A percentile compares a stretch with the other conserved stretches of the same genome.
Conservation (phyloP, 2,888 invertebrate genomes). For the Drosophila colorata region DNA sequence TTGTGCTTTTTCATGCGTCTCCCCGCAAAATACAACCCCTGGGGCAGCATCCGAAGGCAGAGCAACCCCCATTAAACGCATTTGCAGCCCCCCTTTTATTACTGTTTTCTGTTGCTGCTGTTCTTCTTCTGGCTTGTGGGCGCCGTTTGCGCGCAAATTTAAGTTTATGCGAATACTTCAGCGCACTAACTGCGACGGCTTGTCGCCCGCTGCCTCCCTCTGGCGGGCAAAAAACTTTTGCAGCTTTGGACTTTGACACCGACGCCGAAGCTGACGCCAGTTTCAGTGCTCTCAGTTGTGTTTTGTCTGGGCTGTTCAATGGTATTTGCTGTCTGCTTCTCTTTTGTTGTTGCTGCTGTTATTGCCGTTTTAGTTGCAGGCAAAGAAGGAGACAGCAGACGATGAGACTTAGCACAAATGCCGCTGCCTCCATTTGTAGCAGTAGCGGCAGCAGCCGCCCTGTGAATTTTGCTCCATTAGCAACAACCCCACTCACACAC, state of each 20-base stretch:
- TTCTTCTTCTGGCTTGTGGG: conserved; percentile 41
- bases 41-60: conserved; percentile 53
- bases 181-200: conserved; percentile 69
- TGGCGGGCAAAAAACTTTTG: conserved; percentile 54
- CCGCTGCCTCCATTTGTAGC: conserved; percentile 41
- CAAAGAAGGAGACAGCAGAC: conserved; percentile 54
- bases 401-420: conserved; percentile 46
- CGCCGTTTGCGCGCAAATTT: conserved; percentile 73
- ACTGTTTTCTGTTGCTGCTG: conserved; percentile 16
- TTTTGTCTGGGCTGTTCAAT: conserved; percentile 54
- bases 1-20: conserved; percentile 41
- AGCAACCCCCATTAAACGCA: conserved; percentile 76
- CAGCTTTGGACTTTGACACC: conserved; percentile 68
- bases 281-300: conserved; percentile 40
- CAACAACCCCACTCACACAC: conserved; percentile 67
- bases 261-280: conserved; percentile 26
- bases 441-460: conserved; percentile 61
- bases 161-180: conserved; percentile 73
- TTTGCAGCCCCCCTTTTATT: conserved; percentile 42
- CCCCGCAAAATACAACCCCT: conserved; percentile 38
- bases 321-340: conserved; percentile 47
- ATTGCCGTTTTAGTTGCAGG: conserved; percentile 50
- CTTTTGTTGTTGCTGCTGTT: conserved; percentile 29
- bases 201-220: conserved; percentile 30
- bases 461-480: conserved; percentile 78